Evolutionary conservation across 2,113 vertebrate species (phyloP).

Genomic region (Rynchops niger): DNA sequence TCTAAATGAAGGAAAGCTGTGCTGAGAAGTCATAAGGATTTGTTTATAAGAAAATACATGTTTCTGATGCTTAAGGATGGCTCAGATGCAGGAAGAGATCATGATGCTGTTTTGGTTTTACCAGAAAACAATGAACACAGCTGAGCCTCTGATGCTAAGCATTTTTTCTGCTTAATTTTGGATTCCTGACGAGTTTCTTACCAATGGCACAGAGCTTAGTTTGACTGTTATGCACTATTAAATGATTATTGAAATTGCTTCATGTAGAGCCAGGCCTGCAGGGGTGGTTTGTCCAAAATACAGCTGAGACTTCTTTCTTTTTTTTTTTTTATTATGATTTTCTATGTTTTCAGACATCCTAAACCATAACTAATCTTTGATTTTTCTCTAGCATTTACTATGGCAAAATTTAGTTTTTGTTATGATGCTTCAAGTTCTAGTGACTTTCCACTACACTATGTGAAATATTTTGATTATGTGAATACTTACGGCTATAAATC

Average conservation of each 20-base stretch:
- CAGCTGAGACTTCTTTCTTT: not conserved
- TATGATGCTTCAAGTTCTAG: not conserved
- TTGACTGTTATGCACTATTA: not conserved
- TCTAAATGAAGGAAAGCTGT: not conserved
- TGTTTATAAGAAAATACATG: not conserved
- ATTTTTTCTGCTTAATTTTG: not conserved
- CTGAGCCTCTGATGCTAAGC: not conserved
- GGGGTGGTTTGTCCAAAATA: not conserved
- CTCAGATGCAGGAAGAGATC: not conserved
- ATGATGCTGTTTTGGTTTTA: not conserved
- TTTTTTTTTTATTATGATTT: not conserved
- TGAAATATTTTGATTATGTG: not conserved
- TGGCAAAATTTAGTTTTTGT: not conserved
- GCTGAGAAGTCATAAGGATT: not conserved
- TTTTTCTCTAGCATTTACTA: not conserved
- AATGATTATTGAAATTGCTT: conserved; percentile 18
- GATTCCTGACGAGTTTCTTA: conserved; percentile 14
- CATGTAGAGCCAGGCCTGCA: conserved; percentile 6
- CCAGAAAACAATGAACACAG: conserved; percentile 31
- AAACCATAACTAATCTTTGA: not conserved
- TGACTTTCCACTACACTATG: not conserved
- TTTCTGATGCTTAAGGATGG: conserved; percentile 3
- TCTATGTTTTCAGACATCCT: not conserved
- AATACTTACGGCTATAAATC: not conserved
- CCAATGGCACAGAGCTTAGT: not conserved